Base-by-base conservation (phyloP, 92 coral and sea anemone genomes). In the Metridium senile region DNA sequence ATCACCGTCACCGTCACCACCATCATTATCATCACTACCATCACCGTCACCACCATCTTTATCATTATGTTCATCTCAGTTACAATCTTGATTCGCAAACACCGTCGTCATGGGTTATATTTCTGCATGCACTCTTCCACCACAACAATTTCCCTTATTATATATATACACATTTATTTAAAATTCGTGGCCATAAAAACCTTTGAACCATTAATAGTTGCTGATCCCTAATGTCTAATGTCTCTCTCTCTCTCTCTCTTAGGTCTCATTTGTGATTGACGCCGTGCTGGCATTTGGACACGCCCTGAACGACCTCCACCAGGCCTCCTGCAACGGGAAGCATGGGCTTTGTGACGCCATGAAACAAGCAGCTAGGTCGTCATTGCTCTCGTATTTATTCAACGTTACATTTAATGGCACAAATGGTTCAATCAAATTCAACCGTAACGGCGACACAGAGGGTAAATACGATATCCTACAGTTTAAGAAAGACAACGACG, bases 231-330 rank as follows among this genome's bases (percentile, higher is more conserved):
- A n/a, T n/a, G n/a, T n/a, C n/a, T n/a, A n/a, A n/a, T n/a, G n/a
- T n/a, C n/a, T n/a, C n/a, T n/a, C n/a, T n/a, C n/a, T n/a, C n/a
- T n/a, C n/a, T 13, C 59, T 54, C 25, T 54, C 59, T 9, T 9
- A 54, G 59, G 59, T 90, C 0, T 76, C 91, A 9, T 86, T 80
- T 43, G 97, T 93, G 32, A 81, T 93, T 16, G 93, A 93, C 74
- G 91, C 93, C 58, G 97, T 93, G 1, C 78, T 75, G 26, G 89
- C 93, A 3, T 88, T 90, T 62, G 98, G 91, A 66, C 93, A 91
- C 73, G 98, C 93, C 33, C 80, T 93, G 32, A 81, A 85, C 64
- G 47, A 46, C 34, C 66, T 86, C 23, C 93, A 83, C 68, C 52
- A 47, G 33, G 81, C 65, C 53, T 74, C 69, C 29, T 93, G 98